Base-by-base conservation (phyloP, 2,113 vertebrate genomes). In the Crotalus viridis region DNA sequence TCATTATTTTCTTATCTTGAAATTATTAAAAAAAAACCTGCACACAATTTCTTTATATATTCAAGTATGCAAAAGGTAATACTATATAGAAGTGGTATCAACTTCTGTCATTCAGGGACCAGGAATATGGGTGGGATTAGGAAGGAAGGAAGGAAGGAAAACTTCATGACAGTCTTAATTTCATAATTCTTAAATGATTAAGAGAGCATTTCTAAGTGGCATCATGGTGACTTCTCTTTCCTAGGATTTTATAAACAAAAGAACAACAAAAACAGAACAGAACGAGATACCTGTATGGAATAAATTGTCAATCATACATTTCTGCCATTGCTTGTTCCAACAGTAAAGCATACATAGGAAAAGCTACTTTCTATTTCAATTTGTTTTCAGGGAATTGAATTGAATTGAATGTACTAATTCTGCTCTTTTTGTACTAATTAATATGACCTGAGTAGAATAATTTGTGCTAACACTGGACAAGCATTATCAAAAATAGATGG, bases 371-470 rank as follows among this genome's bases (percentile, higher is more conserved):
- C 28, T 51, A 22, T n/a, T 54, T 33, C 12, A 43, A 22, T 28
- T 59, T 87, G 10, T 61, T 22, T 52, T 52, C 74, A 51, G 0
- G 46, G 57, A 26, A 88, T 8, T 69, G 21, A 93, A 51, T 1
- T 46, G 57, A 26, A 88, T 8, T 69, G 21, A 93, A 51, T 1
- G 48, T 61, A 89, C 61, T 43, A 81, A 81, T 81, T 81, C 6
- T 81, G 33, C n/a, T 39, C 21, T 43, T 81, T 19, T 21, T 95
- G 24, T n/a, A 92, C 94, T 93, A 95, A 93, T 94, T 33, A 56
- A 59, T 39, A 92, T 94, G 57, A 26, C 85, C 51, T 33, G 89
- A 93, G 59, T 0, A 52, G 59, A 92, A 85, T 55, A 85, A 90
- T 69, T 91, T 93, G 48, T 88, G 7, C 51, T 91, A 22, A 91